Conservation (phyloP, 35 echinoderm and acorn worm genomes). For the Ophioderma brevispina region DNA sequence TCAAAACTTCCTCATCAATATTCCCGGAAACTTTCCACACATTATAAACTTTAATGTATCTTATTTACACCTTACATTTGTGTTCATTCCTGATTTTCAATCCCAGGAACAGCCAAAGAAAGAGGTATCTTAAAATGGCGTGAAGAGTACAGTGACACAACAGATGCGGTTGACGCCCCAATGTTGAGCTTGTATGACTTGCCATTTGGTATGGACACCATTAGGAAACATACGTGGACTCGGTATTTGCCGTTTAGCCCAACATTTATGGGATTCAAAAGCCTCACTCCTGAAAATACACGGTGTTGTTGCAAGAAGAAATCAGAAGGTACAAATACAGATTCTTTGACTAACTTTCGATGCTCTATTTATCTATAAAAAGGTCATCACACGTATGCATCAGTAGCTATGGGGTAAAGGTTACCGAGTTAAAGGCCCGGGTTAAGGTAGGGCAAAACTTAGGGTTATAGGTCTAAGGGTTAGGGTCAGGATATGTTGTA, state of each 20-base stretch:
- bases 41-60: too few relatives aligned
- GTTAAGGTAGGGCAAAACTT: too few relatives aligned
- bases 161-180: background rate
- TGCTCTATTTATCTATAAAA: too few relatives aligned
- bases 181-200: constrained; percentile 65
- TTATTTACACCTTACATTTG: too few relatives aligned
- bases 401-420: too few relatives aligned
- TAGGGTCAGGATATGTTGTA: too few relatives aligned
- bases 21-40: too few relatives aligned
- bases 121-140: background rate
- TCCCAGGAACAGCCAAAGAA: constrained; percentile 37
- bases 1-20: background rate
- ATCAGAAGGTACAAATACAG: background rate
- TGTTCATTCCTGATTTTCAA: too few relatives aligned
- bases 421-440: too few relatives aligned
- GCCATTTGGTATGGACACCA: constrained; percentile 76
- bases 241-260: constrained; percentile 82
- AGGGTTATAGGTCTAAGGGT: too few relatives aligned
- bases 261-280: constrained; percentile 72
- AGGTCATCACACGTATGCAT: too few relatives aligned
- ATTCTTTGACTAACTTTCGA: too few relatives aligned
- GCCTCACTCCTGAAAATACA: background rate
- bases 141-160: background rate
- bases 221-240: constrained; percentile 65
- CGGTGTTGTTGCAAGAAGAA: background rate